Percentiles rank a stretch among this genome's conserved stretches.
Conservation (phyloP, 2,113 vertebrate genomes). For the Alectura lathami region DNA sequence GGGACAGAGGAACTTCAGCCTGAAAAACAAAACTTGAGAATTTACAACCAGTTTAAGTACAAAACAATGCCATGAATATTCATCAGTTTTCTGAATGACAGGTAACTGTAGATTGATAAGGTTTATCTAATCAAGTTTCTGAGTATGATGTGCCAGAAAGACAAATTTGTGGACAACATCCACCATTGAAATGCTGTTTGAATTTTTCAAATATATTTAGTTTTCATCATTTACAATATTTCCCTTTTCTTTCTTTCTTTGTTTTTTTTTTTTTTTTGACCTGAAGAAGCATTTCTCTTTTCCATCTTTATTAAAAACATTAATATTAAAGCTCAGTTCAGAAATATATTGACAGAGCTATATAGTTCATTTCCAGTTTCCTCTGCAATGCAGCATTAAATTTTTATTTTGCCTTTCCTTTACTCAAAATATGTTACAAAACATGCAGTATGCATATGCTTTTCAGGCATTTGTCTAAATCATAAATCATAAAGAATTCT, state of each 20-base stretch:
- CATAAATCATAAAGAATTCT: neutral
- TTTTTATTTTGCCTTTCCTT: slow-evolving; percentile 3
- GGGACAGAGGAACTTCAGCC: neutral
- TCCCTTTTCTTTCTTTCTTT: neutral
- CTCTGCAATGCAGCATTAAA: neutral
- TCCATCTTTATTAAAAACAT: neutral
- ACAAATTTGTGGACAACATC: neutral
- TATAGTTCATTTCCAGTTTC: neutral
- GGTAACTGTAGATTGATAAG: neutral
- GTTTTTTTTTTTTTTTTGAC: neutral
- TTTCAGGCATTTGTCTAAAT: slow-evolving; percentile 8
- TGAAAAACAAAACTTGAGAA: neutral
- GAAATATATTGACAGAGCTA: neutral
- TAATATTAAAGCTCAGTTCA: neutral
- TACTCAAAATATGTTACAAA: neutral
- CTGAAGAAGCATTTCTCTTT: neutral
- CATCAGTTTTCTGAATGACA: neutral
- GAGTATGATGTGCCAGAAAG: neutral
- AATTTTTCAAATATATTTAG: neutral
- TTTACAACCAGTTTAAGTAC: neutral
- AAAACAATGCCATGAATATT: neutral
- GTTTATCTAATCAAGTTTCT: neutral
- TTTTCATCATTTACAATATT: neutral
- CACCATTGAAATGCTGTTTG: neutral
- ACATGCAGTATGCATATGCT: neutral